Evolutionary conservation across 2,888 invertebrate species (phyloP), one percentile per base, ranked within the genome.

Genomic region (Leptinotarsa juncta): DNA sequence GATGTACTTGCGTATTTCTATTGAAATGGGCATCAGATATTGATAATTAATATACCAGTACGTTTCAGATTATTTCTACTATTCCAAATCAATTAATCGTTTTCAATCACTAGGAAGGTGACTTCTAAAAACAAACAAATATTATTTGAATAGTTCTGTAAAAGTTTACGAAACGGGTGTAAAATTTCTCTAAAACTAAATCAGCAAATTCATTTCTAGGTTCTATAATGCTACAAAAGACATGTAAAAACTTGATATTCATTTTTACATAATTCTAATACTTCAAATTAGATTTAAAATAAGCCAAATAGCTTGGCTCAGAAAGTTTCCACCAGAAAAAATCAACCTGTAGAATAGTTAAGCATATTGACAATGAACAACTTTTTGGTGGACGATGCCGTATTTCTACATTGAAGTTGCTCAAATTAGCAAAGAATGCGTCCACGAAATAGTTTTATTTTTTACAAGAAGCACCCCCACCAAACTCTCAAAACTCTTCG

Each of bases 271-370:
- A 51, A n/a, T 51, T 5, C 51, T 2, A 5, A 16, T n/a, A n/a
- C n/a, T 5, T n/a, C 51, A 51, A 16, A 16, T 51, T 14, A n/a
- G n/a, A 51, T 51, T 15, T 51, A 51, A 16, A 4, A 16, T n/a
- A n/a, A 42, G 42, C 42, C 51, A 51, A n/a, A 15, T 4, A 16
- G 18, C 12, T 65, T 26, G 49, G 23, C 14, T 26, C 23, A 2
- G 50, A 67, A 67, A 20, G 20, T 55, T 26, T 48, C 53, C 69
- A 57, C 3, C 20, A 57, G 55, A 69, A 69, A 48, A 69, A 57
- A 69, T 42, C 69, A 57, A 18, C 69, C 57, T 57, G 69, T 55
- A 69, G 57, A 69, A 69, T 69, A 20, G 55, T 42, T 48, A 69
- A 49, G 55, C 57, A 20, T 55, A 69, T 69, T 55, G 57, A 69